Evolutionary conservation across 2,113 vertebrate species (phyloP).

Genomic region (Crotalus helleri): DNA sequence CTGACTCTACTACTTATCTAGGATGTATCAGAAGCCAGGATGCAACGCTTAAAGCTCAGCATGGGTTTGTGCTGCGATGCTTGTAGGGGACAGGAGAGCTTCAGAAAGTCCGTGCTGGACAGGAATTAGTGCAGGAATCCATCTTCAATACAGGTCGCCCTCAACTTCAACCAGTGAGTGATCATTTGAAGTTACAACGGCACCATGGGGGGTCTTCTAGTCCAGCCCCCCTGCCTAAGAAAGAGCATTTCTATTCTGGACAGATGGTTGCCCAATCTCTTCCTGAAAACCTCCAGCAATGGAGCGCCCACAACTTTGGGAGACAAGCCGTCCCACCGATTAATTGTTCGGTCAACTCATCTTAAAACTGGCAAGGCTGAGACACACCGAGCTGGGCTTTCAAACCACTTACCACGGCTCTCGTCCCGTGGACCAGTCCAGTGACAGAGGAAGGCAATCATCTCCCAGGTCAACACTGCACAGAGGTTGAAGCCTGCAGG

Average conservation of each 20-base stretch:
- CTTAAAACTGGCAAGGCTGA: too few relatives aligned
- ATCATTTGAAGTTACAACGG: too few relatives aligned
- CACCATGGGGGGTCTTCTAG: too few relatives aligned
- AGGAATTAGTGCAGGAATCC: neutral
- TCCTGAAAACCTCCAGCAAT: too few relatives aligned
- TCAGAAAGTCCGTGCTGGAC: neutral
- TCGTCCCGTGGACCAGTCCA: constrained; percentile 92
- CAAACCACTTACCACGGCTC: constrained; percentile 72
- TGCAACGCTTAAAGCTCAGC: neutral
- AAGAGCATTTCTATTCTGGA: too few relatives aligned
- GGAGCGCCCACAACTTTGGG: too few relatives aligned
- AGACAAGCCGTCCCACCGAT: too few relatives aligned
- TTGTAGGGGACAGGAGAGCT: neutral
- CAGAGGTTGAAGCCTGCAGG: constrained; percentile 67
- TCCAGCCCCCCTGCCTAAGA: too few relatives aligned
- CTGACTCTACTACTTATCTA: neutral
- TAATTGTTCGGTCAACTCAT: too few relatives aligned
- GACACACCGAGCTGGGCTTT: neutral
- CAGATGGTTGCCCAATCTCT: too few relatives aligned
- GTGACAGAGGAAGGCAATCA: constrained; percentile 81
- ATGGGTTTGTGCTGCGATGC: neutral
- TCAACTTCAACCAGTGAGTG: too few relatives aligned
- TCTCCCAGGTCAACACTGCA: constrained; percentile 70
- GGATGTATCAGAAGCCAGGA: neutral
- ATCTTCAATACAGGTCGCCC: too few relatives aligned